These are phyloP conservation scores for Embidobia sp. DNA, from an alignment of 2,888 invertebrate species.

Conservation along the genomic window DNA sequence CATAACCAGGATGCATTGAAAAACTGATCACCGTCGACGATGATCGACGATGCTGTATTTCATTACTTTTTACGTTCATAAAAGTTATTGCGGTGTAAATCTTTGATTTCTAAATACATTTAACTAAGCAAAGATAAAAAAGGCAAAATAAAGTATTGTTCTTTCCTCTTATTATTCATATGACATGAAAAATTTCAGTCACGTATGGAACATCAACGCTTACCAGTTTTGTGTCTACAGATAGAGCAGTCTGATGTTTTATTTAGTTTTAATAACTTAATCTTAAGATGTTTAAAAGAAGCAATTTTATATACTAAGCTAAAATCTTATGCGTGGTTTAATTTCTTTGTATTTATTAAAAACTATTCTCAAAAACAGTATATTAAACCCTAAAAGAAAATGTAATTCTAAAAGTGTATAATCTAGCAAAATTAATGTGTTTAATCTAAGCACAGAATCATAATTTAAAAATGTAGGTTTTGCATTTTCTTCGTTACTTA, in stretches of 20 bases:
- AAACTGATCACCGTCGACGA: constrained; percentile 19
- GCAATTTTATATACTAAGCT: too few species aligned
- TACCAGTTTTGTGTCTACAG: constrained; percentile 57
- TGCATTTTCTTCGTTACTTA: too few species aligned
- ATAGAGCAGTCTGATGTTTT: constrained; percentile 53
- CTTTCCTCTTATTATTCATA: constrained; percentile 56
- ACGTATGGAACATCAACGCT: constrained; percentile 54
- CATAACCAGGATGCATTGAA: constrained; percentile 37
- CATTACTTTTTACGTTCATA: constrained; percentile 47
- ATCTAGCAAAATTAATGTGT: too few species aligned
- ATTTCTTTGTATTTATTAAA: too few species aligned
- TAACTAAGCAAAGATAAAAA: constrained; percentile 38
- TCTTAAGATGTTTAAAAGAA: constrained; percentile 9
- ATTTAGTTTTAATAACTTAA: constrained; percentile 56
- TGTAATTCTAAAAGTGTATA: too few species aligned
- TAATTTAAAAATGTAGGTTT: too few species aligned
- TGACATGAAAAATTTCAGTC: constrained; percentile 47
- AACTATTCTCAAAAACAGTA: too few species aligned
- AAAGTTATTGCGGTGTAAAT: constrained; percentile 54
- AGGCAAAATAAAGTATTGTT: constrained; percentile 34
- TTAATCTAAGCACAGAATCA: too few species aligned
- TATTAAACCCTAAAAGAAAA: too few species aligned
- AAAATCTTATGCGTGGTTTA: too few species aligned
- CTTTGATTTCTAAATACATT: constrained; percentile 53
- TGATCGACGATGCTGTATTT: constrained; percentile 38